Percentiles rank a stretch among this genome's conserved stretches.
These are phyloP conservation scores for Zaprionus davidi DNA, from an alignment of 1,140 invertebrate species.

Conservation along the genomic window DNA sequence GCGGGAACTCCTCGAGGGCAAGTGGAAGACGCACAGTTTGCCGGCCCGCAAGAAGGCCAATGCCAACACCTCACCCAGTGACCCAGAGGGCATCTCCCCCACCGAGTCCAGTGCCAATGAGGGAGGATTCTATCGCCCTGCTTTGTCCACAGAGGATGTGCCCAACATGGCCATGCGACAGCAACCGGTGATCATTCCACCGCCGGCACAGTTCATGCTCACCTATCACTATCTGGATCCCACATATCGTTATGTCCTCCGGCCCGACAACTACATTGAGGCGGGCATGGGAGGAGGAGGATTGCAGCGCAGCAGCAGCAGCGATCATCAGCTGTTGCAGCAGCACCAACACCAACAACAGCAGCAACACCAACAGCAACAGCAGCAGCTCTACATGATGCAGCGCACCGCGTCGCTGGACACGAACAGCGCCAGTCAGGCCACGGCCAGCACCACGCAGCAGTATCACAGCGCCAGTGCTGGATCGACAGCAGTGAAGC, in stretches of 20 bases:
- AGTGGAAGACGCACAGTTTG: slow-evolving; percentile 94
- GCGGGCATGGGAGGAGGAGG: slow-evolving; percentile 24
- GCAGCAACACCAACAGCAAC: background rate
- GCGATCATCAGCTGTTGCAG: slow-evolving; percentile 58
- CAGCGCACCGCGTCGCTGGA: slow-evolving; percentile 68
- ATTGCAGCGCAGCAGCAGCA: slow-evolving; percentile 87
- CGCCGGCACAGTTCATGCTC: slow-evolving; percentile 86
- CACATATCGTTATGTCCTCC: slow-evolving; percentile 88
- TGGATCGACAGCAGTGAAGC: slow-evolving; percentile 43
- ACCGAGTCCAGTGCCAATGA: slow-evolving; percentile 79
- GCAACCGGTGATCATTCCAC: slow-evolving; percentile 77
- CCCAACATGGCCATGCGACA: slow-evolving; percentile 84
- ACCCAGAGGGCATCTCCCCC: slow-evolving; percentile 83
- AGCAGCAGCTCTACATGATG: slow-evolving; percentile 58
- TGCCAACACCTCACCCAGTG: slow-evolving; percentile 85
- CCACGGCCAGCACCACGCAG: slow-evolving; percentile 65
- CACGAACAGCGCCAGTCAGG: slow-evolving; percentile 64
- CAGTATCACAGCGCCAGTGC: slow-evolving; percentile 59
- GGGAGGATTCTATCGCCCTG: slow-evolving; percentile 86
- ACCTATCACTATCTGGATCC: slow-evolving; percentile 90
- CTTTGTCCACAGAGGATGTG: slow-evolving; percentile 90
- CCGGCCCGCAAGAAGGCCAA: slow-evolving; percentile 91
- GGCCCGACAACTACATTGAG: slow-evolving; percentile 87
- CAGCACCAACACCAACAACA: slow-evolving; percentile 45
- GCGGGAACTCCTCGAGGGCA: slow-evolving; percentile 91